Base-by-base conservation (phyloP, 2,888 invertebrate genomes). In the Caenorhabditis wallacei region DNA sequence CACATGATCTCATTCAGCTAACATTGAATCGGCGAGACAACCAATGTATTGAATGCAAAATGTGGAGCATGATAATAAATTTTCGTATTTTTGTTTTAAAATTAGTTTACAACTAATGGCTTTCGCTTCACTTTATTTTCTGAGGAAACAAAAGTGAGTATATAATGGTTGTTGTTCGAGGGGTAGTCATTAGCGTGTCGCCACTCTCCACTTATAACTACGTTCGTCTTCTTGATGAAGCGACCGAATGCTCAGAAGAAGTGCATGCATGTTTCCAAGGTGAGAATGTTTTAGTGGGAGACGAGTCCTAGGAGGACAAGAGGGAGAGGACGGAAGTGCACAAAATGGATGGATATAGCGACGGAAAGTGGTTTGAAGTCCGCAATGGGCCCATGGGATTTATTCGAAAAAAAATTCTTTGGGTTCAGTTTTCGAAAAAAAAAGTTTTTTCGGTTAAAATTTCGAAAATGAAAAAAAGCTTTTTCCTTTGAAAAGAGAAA, bases 1-100 rank as follows among this genome's bases (percentile, higher is more conserved):
- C n/a, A 20, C 16, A 57, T 30, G 20, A 46, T 16, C 4, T 10
- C 10, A 10, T 4, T 61, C n/a, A 11, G 16, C 57, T 76, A 26
- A 76, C 76, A 61, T 43, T 51, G n/a, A 76, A 20, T 4, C 24
- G 30, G 8, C 43, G 37, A 76, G 66, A 30, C 3, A 75, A 35
- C 75, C 75, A 75, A 16, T 68, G 57, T 11, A 75, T 22, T 7
- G 75, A 75, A 13, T 75, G 75, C 37, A 75, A 40, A 68, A 75
- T 56, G 20, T 51, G 57, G 0, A 75, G 40, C 66, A 66, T 68
- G 53, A 13, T 53, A 22, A 54, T 40, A 53, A 72, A 53, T 72
- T 40, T 20, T 53, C 37, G 20, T 30, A 8, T 18, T 1, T 35
- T 51, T 35, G 18, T 46, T 54, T 51, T 18, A 48, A 37, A 54